Conservation (phyloP, 2,888 invertebrate genomes). For the Chydorus sphaericus region DNA sequence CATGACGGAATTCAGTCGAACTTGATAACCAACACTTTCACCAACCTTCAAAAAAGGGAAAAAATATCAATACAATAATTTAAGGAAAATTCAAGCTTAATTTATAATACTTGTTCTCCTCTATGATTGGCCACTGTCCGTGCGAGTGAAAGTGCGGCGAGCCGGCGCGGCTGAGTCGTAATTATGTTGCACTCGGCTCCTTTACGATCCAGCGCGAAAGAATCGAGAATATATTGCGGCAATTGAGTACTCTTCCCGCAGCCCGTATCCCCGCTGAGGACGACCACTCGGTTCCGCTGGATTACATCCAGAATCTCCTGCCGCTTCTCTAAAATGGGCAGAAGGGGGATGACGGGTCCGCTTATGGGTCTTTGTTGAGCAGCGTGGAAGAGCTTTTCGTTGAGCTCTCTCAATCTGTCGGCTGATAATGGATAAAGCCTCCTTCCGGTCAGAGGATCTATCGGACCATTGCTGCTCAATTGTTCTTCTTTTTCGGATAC, state of each 20-base stretch:
- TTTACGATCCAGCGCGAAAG: conserved; percentile 29
- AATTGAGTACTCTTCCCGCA: conserved; percentile 59
- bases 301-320: conserved; percentile 37
- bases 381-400: neutral
- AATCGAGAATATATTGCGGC: conserved; percentile 45
- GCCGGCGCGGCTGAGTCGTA: conserved; percentile 50
- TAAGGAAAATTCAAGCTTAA: neutral
- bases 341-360: neutral
- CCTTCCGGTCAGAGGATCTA: conserved; percentile 1
- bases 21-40: conserved; percentile 48
- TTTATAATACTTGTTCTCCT: conserved; percentile 37
- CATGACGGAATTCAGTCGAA: conserved; percentile 26
- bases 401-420: neutral
- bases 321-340: neutral
- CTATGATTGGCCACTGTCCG: conserved; percentile 47
- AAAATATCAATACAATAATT: conserved; percentile 2
- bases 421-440: neutral
- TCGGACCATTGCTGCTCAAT: neutral
- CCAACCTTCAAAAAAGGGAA: conserved; percentile 35
- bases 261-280: conserved; percentile 54
- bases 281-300: conserved; percentile 35
- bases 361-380: neutral
- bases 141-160: conserved; percentile 51
- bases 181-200: conserved; percentile 40
- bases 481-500: neutral